Evolutionary conservation across 2,797 vertebrate species (phyloP), one percentile per base, ranked within the genome.

Genomic region (Hapalemur alaotrensis): DNA sequence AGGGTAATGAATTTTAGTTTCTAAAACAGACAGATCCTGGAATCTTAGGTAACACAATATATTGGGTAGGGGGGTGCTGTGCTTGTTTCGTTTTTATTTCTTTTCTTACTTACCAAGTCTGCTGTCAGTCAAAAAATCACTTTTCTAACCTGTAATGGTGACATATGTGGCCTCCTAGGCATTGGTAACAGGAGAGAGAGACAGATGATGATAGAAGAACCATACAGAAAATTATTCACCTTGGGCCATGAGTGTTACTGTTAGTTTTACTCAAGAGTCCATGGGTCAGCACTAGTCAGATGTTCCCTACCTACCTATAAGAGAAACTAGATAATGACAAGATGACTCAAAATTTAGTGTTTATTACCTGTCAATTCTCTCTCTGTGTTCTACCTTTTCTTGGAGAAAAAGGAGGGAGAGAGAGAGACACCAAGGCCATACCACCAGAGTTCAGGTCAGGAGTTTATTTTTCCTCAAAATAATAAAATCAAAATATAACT

Each of bases 221-320:
- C 35, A 38, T 15, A 5, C 0, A 20, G 23, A 43, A 54, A 61
- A 43, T 30, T 0, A 38, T 12, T 43, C 2, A 2, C 35, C 25
- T 32, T 12, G n/a, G 41, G 11, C 12, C 5, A 10, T 7, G 32
- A 22, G 18, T 48, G 5, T 7, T 18, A 30, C 57, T 4, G 0
- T 14, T 30, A 25, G 12, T 35, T 75, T 41, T 83, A 20, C 30
- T 83, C 28, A 35, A 35, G 7, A 59, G 20, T 28, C 35, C 25
- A 30, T 12, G 73, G 41, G 2, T 4, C 15, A 67, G 17, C 72
- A 43, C 23, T 46, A 28, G 14, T 52, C 2, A 13, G 9, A 46
- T 41, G 22, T 17, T 41, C 15, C 9, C 59, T 35, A 93, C 0
- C 1, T 35, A 52, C 0, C 25, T 12, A 2, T 2, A 7, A 82